Evolutionary conservation across 2,797 vertebrate genomes (phyloP), one percentile per base, ranked within the genome.

Genomic region (Passerculus sandwichensis): DNA sequence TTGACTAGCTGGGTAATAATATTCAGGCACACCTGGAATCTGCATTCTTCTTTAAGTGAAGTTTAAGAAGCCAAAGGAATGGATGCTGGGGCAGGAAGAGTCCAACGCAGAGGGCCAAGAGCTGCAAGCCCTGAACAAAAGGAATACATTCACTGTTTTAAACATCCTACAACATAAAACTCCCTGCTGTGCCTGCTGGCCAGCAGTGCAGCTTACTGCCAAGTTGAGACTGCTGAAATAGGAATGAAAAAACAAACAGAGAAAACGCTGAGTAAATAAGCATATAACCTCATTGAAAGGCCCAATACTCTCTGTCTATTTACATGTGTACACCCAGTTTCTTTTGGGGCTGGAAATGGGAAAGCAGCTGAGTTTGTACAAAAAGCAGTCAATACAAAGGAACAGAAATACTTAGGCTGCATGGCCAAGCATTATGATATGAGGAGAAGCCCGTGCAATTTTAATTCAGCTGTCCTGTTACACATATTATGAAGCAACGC

Each of bases 21-120:
- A 57, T 34, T 82, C 53, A 70, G 91, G 64, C 97, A 92, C 96
- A 99, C 99, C 99, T 99, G 96, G 98, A 97, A 96, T 99, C 99
- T 67, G 98, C 98, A 23, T 99, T 98, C 96, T 98, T 98, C 96
- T 98, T 99, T 34, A 99, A 98, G 95, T 99, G 99, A 85, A 98
- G 96, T 94, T 98, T 99, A 69, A 99, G 98, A 93, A 99, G 98
- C 99, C 99, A 99, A 76, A 99, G 98, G 97, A 99, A 99, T 40
- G 98, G 99, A 85, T 99, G 99, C 87, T 99, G 99, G 38, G 99
- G 99, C 83, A 99, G 98, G 94, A 99, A 99, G 81, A 99, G 98
- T 48, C 99, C 99, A 18, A 99, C 97, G 15, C 98, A 99, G 97
- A 99, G 97, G 10, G 99, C 99, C 83, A 99, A 97, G 88, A 99